Evolutionary conservation across 2,113 vertebrate genomes (phyloP), one percentile per base, ranked within the genome.

Genomic region (Ictidomys tridecemlineatus): DNA sequence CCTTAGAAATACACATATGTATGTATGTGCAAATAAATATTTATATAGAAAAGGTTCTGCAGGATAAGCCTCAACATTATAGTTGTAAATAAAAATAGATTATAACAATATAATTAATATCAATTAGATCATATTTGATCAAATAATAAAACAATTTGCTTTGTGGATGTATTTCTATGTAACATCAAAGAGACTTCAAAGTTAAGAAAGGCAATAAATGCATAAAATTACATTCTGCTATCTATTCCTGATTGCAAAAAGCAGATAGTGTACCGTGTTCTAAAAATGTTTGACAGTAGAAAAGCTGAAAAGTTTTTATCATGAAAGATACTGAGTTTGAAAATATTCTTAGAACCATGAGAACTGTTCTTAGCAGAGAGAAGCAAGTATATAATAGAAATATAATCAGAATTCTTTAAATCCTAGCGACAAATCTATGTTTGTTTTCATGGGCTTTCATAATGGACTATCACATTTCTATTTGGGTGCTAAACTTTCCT

Each of bases 281-380:
- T 67, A n/a, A 80, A 97, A 95, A 70, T 0, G 0, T 3, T 77
- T 98, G 34, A 91, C 14, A 51, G 9, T 10, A 90, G 18, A 85
- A 20, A 82, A 30, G 3, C 20, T 65, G 11, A 72, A 89, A 32
- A 94, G 13, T n/a, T 97, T 78, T 82, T 95, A 94, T 26, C 16
- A 58, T 92, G 69, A 96, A 98, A 98, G 79, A 77, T 2, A 7
- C 3, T 0, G 0, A 84, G 8, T 97, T 97, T 97, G 84, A 39
- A 95, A 69, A 63, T 83, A 2, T 78, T 93, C 30, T 82, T 18
- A 93, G 37, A 74, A 13, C 26, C 22, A 18, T 14, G 67, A 93
- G 85, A 67, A 14, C 20, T 58, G 3, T 91, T 96, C 63, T 48
- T 12, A 80, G 93, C 14, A 94, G 0, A 56, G 37, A 48, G 6